phyloP scores from a whole-genome alignment of 1,140 invertebrate species.

The Oscheius sp. region DNA sequence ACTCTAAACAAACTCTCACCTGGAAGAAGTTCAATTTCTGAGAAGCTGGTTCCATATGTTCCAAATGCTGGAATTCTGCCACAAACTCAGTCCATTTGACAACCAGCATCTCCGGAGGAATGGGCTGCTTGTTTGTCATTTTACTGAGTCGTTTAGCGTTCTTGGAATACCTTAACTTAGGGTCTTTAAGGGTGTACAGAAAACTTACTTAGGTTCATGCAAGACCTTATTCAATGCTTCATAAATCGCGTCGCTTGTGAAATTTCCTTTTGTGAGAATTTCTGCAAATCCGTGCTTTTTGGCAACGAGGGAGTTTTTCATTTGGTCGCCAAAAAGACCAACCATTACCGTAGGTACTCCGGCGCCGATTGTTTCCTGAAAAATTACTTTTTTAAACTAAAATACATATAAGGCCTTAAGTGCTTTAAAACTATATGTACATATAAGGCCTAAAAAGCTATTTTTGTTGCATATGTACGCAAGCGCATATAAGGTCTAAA shows the following conservation, averaged over 20 bases:
- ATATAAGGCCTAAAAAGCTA: too few relatives aligned
- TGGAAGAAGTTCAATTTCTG: slow-evolving; percentile 25
- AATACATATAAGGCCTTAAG: too few relatives aligned
- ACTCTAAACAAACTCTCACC: neutral
- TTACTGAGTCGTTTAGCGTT: slow-evolving; percentile 16
- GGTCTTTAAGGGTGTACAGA: neutral
- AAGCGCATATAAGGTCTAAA: too few relatives aligned
- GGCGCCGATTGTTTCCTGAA: slow-evolving; percentile 43
- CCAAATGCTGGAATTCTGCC: slow-evolving; percentile 40
- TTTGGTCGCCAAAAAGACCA: slow-evolving; percentile 47
- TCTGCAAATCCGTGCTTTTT: slow-evolving; percentile 32
- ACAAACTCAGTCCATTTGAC: slow-evolving; percentile 44
- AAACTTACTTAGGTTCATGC: neutral
- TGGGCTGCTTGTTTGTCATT: slow-evolving; percentile 36
- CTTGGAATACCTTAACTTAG: slow-evolving; percentile 16
- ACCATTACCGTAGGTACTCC: slow-evolving; percentile 46
- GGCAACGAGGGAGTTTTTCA: slow-evolving; percentile 34
- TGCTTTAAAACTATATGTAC: too few relatives aligned
- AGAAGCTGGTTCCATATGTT: slow-evolving; percentile 31
- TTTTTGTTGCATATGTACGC: too few relatives aligned
- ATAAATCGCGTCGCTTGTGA: slow-evolving; percentile 15
- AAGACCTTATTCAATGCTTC: slow-evolving; percentile 17
- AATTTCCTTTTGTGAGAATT: slow-evolving; percentile 15
- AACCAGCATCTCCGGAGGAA: slow-evolving; percentile 33
- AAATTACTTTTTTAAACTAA: too few relatives aligned